phyloP scores from a whole-genome alignment of 2,113 vertebrate genomes.

The Hippotragus niger region DNA sequence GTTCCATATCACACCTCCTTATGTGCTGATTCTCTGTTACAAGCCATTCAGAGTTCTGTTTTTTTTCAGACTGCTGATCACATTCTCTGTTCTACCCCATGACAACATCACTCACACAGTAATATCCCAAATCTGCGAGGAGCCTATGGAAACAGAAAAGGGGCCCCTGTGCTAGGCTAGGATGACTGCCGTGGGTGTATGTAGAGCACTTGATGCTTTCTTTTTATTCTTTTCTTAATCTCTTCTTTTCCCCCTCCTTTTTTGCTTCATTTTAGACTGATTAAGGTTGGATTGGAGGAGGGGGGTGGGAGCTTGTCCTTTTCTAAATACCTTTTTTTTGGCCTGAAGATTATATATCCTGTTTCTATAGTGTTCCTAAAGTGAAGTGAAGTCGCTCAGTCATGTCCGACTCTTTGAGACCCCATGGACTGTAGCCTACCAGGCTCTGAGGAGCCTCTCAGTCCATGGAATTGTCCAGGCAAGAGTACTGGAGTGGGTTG shows the following conservation, averaged over 20 bases:
- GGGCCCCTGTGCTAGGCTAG: background rate
- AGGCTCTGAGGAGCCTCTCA: too few species aligned
- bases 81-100: background rate
- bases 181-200: background rate
- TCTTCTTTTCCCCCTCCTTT: background rate
- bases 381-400: too few species aligned
- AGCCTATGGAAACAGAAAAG: background rate
- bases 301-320: background rate
- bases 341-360: background rate
- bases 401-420: too few species aligned
- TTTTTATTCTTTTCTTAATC: background rate
- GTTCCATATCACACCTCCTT: background rate
- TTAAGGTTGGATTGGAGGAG: background rate
- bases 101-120: background rate
- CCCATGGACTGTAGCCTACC: too few species aligned
- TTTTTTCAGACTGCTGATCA: background rate
- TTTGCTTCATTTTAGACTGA: background rate
- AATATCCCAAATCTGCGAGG: background rate
- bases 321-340: background rate
- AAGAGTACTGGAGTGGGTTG: too few species aligned
- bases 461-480: too few species aligned
- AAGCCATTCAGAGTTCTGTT: background rate
- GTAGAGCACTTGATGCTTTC: background rate
- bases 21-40: background rate
- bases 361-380: background rate